Conservation (phyloP, 2,888 invertebrate species). For the Dryococelus australis region DNA sequence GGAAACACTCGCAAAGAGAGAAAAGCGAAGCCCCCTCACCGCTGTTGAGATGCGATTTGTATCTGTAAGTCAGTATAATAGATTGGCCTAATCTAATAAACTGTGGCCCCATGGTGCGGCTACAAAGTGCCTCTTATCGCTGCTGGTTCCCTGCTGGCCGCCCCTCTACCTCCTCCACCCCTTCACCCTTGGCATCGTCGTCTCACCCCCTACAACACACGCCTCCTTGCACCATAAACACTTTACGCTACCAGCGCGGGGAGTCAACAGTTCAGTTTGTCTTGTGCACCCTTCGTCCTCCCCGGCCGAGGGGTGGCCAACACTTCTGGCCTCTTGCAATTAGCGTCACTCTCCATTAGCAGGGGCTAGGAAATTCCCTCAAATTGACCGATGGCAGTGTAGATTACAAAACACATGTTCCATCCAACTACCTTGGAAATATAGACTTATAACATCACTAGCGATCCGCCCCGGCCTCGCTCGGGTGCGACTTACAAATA, state of each 20-base stretch:
- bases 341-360: no score
- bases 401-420: no score
- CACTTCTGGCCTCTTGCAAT: no score
- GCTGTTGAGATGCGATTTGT: slow-evolving; percentile 36
- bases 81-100: slow-evolving; percentile 45
- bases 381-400: no score
- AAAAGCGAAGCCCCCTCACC: neutral
- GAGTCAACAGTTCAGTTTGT: no score
- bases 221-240: neutral
- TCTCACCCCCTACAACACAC: neutral
- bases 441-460: no score
- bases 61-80: slow-evolving; percentile 40
- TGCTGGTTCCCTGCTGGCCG: slow-evolving; percentile 18
- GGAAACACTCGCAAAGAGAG: slow-evolving; percentile 13
- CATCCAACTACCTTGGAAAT: no score
- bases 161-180: neutral
- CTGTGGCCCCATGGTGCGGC: slow-evolving; percentile 41
- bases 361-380: no score
- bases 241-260: neutral
- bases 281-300: no score
- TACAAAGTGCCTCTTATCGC: slow-evolving; percentile 42
- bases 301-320: no score
- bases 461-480: no score
- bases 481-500: no score
- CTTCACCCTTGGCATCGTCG: neutral